Evolutionary conservation across 2,888 invertebrate species (phyloP), one percentile per base, ranked within the genome.

Genomic region (Zelleria hepariella): DNA sequence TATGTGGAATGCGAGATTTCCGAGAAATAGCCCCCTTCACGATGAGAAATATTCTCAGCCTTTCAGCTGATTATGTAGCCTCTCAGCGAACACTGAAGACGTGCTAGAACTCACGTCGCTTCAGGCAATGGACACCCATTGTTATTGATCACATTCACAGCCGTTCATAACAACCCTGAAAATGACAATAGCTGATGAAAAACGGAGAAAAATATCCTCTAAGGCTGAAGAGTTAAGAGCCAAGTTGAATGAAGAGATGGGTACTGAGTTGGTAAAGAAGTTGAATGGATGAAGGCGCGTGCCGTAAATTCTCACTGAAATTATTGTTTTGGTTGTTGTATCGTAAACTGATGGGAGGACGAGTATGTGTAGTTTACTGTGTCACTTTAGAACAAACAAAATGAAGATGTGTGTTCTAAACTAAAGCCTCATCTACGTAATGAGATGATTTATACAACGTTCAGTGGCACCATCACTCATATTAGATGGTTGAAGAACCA

Each of bases 71-170:
- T 10, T 32, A 5, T 10, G n/a, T 18, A 15, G 26, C 42, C 26
- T 27, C 24, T 57, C 27, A 32, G 6, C 18, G 21, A 24, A 18
- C 20, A 57, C 57, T 47, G 59, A 32, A 55, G 57, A 72, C 73
- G 70, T 73, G 73, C 58, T 55, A 47, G 7, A 48, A 60, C 58
- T 66, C 73, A 74, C 73, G 74, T 72, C 71, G 66, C 64, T 61
- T 64, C 64, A 60, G 57, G 62, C 64, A 62, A 59, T 60, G 63
- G 60, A 57, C 32, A 60, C 59, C 64, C 67, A 65, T 60, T 62
- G 60, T 61, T 60, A 60, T 61, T 64, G 64, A 62, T 62, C 23
- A 32, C 10, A 10, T 10, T 10, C 32, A 32, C 32, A n/a, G n/a
- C 10, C 32, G 7, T 7, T 32, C 10, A 32, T 32, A 6, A 32